These are phyloP conservation scores for Lycopodina hypogea DNA, from an alignment of 37 sponge, comb jelly and placozoan species.

Conservation along the genomic window DNA sequence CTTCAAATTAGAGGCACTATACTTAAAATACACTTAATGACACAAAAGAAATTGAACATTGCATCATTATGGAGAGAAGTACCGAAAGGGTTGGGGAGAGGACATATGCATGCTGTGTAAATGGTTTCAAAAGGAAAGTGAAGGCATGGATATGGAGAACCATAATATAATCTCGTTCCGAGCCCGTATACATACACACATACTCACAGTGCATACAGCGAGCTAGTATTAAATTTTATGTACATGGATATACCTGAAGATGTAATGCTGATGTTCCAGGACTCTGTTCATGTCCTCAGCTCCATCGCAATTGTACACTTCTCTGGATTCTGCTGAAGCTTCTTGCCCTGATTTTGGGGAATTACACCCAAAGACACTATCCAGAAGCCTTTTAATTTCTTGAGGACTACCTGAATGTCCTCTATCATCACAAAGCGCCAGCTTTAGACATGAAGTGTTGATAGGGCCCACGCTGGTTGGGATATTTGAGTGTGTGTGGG, in stretches of 20 bases:
- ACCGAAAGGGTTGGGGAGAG: too few relatives aligned
- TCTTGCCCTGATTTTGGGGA: background rate
- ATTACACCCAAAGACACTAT: background rate
- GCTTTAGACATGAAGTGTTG: background rate
- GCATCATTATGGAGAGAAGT: too few relatives aligned
- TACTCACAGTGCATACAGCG: too few relatives aligned
- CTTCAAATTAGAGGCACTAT: too few relatives aligned
- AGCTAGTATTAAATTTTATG: too few relatives aligned
- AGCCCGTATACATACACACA: too few relatives aligned
- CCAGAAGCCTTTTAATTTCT: background rate
- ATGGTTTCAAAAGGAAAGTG: too few relatives aligned
- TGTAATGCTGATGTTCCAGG: background rate
- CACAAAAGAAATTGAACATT: too few relatives aligned
- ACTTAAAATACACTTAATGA: background rate
- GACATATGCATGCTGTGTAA: too few relatives aligned
- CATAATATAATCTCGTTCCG: too few relatives aligned
- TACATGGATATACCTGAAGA: constrained; percentile 5
- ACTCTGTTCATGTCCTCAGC: background rate
- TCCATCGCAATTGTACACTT: background rate
- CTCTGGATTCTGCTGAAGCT: background rate
- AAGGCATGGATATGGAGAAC: too few relatives aligned
- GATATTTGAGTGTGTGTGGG: background rate
- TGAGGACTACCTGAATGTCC: constrained; percentile 1
- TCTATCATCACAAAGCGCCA: background rate
- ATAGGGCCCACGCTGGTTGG: background rate